Base-by-base conservation (phyloP, 2,888 invertebrate species). In the Apamea anceps region DNA sequence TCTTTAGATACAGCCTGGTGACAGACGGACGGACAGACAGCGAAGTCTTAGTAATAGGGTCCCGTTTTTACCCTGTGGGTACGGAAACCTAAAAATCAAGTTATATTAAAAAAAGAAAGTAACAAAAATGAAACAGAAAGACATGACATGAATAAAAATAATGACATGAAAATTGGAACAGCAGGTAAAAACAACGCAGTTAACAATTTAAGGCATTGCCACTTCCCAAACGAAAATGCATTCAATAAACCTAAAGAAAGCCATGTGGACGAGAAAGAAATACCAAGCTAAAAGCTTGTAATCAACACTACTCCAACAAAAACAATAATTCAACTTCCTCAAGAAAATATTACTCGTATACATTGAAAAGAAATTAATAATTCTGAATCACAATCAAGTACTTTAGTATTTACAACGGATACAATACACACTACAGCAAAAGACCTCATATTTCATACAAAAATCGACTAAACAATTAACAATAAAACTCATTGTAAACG, bases 401-500 rank as follows among this genome's bases (percentile, higher is more conserved):
- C 72, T 81, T 84, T 63, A 81, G 54, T 60, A 28, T 62, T 54
- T 51, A 82, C 57, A 85, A 84, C 81, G 60, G 68, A 77, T 75
- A 86, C 85, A 88, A 89, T 89, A 86, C 75, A 60, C 45, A 84
- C 86, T 80, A 88, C 67, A 80, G 77, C 83, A 80, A 88, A 86
- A 88, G 84, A 89, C 84, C 82, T 86, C 90, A 90, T 90, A 91
- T 90, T 92, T 91, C 91, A 91, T 88, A 92, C 87, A 90, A 89
- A 90, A 89, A 90, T 86, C 87, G 82, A 82, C 86, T 88, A 86
- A 91, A 93, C 91, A 92, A 93, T 92, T 88, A 86, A 92, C 92
- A 93, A 93, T 91, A 86, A 90, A 90, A 89, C 83, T 92, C 90
- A 93, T 95, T 95, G 96, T 94, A 95, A 96, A 90, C 94, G 94